These are phyloP conservation scores for Thamnophis elegans DNA, from an alignment of 2,797 vertebrate species.

Conservation along the genomic window DNA sequence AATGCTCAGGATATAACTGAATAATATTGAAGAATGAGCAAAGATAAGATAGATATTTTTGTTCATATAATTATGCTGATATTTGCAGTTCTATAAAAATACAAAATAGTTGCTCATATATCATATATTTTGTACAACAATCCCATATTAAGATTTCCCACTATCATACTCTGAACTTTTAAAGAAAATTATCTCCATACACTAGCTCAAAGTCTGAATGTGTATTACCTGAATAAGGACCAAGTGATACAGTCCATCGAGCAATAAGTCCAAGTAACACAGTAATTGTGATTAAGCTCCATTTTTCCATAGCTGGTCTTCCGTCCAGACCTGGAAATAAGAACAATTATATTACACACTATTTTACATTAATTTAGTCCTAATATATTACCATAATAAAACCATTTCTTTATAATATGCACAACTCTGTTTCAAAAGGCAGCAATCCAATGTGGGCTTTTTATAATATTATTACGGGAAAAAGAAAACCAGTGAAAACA, in stretches of 20 bases:
- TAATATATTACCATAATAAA: not conserved
- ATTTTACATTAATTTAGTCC: not conserved
- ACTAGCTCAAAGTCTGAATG: constrained; percentile 9
- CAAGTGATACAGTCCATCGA: constrained; percentile 92
- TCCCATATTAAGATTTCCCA: not conserved
- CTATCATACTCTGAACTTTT: not conserved
- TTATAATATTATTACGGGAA: not conserved
- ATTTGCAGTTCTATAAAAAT: not conserved
- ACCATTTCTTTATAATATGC: not conserved
- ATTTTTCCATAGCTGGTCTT: constrained; percentile 80
- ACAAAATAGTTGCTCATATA: not conserved
- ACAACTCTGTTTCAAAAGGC: not conserved
- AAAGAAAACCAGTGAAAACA: not conserved
- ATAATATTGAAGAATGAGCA: not conserved
- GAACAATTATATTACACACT: not conserved
- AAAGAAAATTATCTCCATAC: not conserved
- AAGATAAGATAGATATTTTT: not conserved
- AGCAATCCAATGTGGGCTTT: accelerated
- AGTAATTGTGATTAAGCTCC: constrained; percentile 76
- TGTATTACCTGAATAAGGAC: constrained; percentile 88
- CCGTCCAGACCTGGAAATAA: constrained; percentile 21
- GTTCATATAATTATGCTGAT: not conserved
- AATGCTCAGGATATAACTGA: not conserved
- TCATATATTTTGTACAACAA: not conserved
- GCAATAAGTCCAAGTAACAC: constrained; percentile 81